Base-by-base conservation (phyloP, 2,888 invertebrate species). In the Halocaridina rubra region DNA sequence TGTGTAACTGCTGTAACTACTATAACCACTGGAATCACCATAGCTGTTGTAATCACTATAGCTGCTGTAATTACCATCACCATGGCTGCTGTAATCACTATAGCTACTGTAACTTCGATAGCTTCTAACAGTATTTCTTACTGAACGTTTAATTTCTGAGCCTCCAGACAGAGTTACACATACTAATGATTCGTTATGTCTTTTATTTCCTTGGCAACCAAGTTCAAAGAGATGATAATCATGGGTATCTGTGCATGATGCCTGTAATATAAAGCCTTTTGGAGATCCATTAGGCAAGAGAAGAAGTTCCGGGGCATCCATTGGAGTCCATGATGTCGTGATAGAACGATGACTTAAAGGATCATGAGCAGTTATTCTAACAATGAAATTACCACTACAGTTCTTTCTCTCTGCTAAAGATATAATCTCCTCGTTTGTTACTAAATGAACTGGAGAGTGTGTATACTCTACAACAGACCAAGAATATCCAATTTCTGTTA, bases 251-350 rank as follows among this genome's bases (percentile, higher is more conserved):
- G 30, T 59, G 72, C 84, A 84, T 67, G 46, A 64, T 7, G 46
- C 74, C 29, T 27, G 72, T 3, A 84, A 29, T 3, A n/a, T 80
- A 64, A 84, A 84, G 16, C 84, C 84, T 3, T 30, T 29, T 1
- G 84, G 79, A 19, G 79, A 79, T 4, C 53, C 78, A 67, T 84
- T 84, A 30, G 79, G 84, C 16, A 84, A 29, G 7, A 84, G 22
- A n/a, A 84, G 30, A 1, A 67, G 53, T 1, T 74, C 29, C 2
- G 84, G 84, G 3, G 33, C 57, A 19, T 19, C 53, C 5, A 27
- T 22, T 8, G 16, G 22, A 3, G 19, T 24, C 79, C 79, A 79
- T 2, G 72, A 10, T 10, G 39, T 32, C 5, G 32, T 24, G 53
- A 74, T 32, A n/a, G 61, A 30, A 3, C 72, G 46, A 19, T 84